Evolutionary conservation across 2,888 invertebrate species (phyloP).

Genomic region (Hirudinaria manillensis): DNA sequence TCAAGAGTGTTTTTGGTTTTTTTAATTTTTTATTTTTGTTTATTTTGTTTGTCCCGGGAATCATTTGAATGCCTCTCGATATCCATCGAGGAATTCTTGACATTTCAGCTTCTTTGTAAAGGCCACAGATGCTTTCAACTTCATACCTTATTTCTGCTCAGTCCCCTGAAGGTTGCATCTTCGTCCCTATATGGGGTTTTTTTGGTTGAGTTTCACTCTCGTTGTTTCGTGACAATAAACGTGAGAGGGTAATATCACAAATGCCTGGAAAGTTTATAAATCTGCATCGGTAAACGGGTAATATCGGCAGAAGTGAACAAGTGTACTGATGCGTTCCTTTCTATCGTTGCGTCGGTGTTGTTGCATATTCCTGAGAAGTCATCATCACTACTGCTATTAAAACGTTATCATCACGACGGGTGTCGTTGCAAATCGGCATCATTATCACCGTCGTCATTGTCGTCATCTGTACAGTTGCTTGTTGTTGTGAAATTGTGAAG

Average conservation of each 20-base stretch:
- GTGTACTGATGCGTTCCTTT: conserved; percentile 8
- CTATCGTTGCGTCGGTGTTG: not conserved
- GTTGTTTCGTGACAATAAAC: conserved; percentile 1
- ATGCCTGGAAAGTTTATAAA: conserved; percentile 22
- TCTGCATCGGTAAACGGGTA: conserved; percentile 24
- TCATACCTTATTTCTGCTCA: too few species aligned
- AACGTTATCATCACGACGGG: too few species aligned
- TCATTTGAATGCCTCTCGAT: not conserved
- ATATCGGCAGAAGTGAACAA: not conserved
- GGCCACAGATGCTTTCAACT: too few species aligned
- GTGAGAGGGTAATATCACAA: conserved; percentile 14
- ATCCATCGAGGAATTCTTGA: not conserved
- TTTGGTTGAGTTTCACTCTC: not conserved
- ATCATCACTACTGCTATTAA: not conserved
- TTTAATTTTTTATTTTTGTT: not conserved
- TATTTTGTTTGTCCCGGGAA: conserved; percentile 9
- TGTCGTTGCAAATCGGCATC: not conserved
- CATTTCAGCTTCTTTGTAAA: too few species aligned
- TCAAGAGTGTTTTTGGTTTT: not conserved
- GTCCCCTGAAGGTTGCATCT: too few species aligned
- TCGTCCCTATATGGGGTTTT: not conserved
- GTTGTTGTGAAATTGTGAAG: conserved; percentile 9
- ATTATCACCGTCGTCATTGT: not conserved
- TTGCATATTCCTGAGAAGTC: not conserved
- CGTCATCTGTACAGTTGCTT: not conserved